Evolutionary conservation across 2,113 vertebrate species (phyloP), one percentile per base, ranked within the genome.

Genomic region (Vulpes lagopus): DNA sequence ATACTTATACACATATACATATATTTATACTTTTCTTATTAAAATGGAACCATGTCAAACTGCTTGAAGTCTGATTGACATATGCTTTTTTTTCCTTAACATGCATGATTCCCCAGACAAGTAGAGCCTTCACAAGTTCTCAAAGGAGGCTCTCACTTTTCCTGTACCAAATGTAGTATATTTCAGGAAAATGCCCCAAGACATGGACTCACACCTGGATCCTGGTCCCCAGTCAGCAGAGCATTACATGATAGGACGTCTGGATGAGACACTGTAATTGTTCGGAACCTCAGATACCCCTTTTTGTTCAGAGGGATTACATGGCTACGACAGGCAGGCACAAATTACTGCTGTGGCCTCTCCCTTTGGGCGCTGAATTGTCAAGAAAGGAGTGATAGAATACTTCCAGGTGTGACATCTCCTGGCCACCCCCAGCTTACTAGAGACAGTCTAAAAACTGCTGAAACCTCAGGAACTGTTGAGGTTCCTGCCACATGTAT

Each of bases 391-490:
- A 87, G 79, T 19, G 27, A 23, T 7, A 76, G 71, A 53, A 23
- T 38, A 55, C 64, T 95, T 84, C 69, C 89, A 94, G 84, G 19
- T 9, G 8, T 25, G 49, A 97, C 94, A 89, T 73, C 81, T 62
- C 3, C 88, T 92, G 96, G 97, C 98, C 98, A 98, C 94, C 98
- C 93, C 80, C 94, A 98, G 82, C 62, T 87, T 67, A 53, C 88
- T 12, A 4, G 8, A 91, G 79, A 6, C 53, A 71, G 80, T 15
- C 11, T 30, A 27, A 0, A 3, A 57, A 4, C 9, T 22, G 0
- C 62, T 64, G 14, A 20, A 49, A 32, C 35, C 60, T 19, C 38
- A 3, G 51, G 22, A 20, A 57, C 11, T 30, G 32, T 30, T 53
- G 11, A 27, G 11, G 32, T 51, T 64, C 74, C 38, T 49, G 53